These are phyloP conservation scores for Thalassaphorura encarpata DNA, from an alignment of 1,140 invertebrate species.

Conservation along the genomic window DNA sequence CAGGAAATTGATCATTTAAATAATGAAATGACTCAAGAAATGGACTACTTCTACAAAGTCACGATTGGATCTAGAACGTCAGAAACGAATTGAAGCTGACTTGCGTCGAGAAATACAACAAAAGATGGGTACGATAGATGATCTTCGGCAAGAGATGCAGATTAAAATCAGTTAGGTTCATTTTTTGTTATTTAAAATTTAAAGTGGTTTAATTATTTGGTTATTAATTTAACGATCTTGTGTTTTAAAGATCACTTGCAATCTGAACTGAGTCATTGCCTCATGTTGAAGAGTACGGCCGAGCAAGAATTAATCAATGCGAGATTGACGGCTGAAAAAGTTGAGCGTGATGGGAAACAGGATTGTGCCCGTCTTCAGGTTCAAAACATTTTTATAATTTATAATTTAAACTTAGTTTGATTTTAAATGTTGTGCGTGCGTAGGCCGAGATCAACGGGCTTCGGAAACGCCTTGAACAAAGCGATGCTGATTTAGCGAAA, in stretches of 20 bases:
- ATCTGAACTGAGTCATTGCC: constrained; percentile 57
- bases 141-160: constrained; percentile 63
- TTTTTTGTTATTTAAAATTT: not conserved
- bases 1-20: constrained; percentile 63
- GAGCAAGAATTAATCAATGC: constrained; percentile 62
- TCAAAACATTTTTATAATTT: not conserved
- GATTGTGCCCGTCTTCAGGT: constrained; percentile 51
- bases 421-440: not conserved
- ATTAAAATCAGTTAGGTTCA: constrained; percentile 52
- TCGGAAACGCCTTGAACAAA: constrained; percentile 60
- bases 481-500: constrained; percentile 64
- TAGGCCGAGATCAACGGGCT: constrained; percentile 63
- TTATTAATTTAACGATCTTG: not conserved
- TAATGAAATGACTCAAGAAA: constrained; percentile 62
- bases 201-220: not conserved
- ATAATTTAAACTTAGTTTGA: not conserved
- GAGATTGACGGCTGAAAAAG: constrained; percentile 50
- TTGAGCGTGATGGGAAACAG: constrained; percentile 58
- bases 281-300: constrained; percentile 60
- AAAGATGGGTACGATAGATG: constrained; percentile 59
- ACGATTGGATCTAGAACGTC: constrained; percentile 62
- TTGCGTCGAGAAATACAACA: constrained; percentile 58
- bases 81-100: constrained; percentile 59
- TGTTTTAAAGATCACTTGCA: constrained; percentile 51
- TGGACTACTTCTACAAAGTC: constrained; percentile 65